Percentiles rank a stretch among this genome's conserved stretches.
These are phyloP conservation scores for Coelinius sp. DNA, from an alignment of 2,888 invertebrate genomes.

Conservation along the genomic window DNA sequence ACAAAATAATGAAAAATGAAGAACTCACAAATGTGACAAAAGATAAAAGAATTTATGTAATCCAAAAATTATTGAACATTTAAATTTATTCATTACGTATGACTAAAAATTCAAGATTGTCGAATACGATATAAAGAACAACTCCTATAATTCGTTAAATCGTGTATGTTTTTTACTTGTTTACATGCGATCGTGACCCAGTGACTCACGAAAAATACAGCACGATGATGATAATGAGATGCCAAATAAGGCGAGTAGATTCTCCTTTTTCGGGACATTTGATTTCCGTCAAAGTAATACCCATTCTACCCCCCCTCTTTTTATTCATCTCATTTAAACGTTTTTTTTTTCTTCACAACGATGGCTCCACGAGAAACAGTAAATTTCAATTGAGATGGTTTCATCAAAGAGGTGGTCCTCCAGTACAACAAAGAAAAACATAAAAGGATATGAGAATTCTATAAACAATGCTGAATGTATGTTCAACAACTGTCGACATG, in stretches of 20 bases:
- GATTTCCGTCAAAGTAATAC: not conserved
- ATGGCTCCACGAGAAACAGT: conserved; percentile 17
- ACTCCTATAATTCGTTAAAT: conserved; percentile 19
- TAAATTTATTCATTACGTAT: conserved; percentile 20
- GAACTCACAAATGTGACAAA: not conserved
- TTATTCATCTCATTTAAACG: conserved; percentile 7
- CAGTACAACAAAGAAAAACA: not conserved
- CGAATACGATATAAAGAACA: not conserved
- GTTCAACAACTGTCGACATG: not conserved
- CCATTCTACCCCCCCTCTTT: not conserved
- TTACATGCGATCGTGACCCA: conserved; percentile 24
- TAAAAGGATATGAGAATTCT: not conserved
- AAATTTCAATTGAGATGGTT: conserved; percentile 8
- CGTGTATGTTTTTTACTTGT: not conserved
- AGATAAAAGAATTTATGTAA: not conserved
- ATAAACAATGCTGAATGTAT: not conserved
- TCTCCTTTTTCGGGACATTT: not conserved
- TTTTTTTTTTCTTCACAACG: conserved; percentile 2
- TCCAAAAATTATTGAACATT: not conserved
- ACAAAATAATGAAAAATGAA: no score
- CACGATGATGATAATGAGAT: conserved; percentile 14
- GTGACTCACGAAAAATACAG: conserved; percentile 25
- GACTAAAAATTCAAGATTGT: not conserved
- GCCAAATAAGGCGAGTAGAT: conserved; percentile 18
- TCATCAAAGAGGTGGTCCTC: conserved; percentile 13